phyloP scores from a whole-genome alignment of 2,113 vertebrate genomes.

The Grus americana region DNA sequence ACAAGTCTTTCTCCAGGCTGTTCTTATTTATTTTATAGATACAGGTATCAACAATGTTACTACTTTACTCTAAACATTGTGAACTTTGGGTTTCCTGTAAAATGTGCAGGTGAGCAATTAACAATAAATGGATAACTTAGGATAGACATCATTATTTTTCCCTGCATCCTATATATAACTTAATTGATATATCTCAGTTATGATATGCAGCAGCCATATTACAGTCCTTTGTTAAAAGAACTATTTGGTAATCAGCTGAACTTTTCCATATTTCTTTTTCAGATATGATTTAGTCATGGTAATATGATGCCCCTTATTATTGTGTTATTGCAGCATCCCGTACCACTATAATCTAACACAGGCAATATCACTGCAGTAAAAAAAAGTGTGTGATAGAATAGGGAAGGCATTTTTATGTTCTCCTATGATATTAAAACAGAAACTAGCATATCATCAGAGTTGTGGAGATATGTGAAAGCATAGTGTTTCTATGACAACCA shows the following conservation, averaged over 20 bases:
- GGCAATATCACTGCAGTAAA: not conserved
- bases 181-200: not conserved
- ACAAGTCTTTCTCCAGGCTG: not conserved
- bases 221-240: not conserved
- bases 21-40: not conserved
- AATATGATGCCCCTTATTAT: not conserved
- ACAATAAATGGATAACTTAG: not conserved
- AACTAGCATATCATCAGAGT: fast-evolving
- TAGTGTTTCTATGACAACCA: not conserved
- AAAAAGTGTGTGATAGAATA: not conserved
- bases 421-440: not conserved
- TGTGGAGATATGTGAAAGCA: not conserved
- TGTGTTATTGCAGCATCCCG: not conserved
- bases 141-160: not conserved
- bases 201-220: not conserved
- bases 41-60: not conserved
- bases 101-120: not conserved
- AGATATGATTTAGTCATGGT: not conserved
- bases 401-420: not conserved
- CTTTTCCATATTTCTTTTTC: not conserved
- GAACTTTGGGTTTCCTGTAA: not conserved
- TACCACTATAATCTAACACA: not conserved
- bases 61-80: not conserved
- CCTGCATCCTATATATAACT: not conserved
- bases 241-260: not conserved